Conservation (phyloP, 2,113 vertebrate species). For the Gracilinanus agilis region DNA sequence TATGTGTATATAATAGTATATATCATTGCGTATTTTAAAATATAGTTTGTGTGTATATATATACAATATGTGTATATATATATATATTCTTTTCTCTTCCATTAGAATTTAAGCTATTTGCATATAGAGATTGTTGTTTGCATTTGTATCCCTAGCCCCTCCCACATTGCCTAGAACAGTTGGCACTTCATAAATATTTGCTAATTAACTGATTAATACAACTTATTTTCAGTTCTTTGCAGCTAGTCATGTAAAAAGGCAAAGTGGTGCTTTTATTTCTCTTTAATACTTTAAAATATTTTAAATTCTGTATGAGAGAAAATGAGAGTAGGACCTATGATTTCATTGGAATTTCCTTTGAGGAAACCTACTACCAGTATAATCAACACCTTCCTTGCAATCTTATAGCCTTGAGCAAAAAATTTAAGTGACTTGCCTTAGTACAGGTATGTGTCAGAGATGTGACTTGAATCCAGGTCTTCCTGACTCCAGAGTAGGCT, state of each 20-base stretch:
- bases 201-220: background rate
- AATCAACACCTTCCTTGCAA: constrained; percentile 10
- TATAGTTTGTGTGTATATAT: background rate
- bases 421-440: background rate
- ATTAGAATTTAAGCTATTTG: background rate
- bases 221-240: background rate
- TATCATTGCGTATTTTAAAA: too few species aligned
- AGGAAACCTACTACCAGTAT: constrained; percentile 24
- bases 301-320: constrained; percentile 2
- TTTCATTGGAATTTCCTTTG: constrained; percentile 26
- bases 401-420: background rate
- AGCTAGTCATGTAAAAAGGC: background rate
- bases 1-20: too few species aligned
- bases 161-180: background rate
- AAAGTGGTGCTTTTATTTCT: background rate
- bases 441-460: background rate
- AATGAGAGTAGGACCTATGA: background rate
- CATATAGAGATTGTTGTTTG: background rate
- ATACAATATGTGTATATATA: background rate
- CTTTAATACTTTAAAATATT: constrained; percentile 5
- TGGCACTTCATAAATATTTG: background rate
- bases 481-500: background rate
- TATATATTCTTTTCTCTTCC: background rate
- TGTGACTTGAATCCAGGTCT: background rate
- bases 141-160: background rate